These are phyloP conservation scores for Axinella damicornis DNA, from an alignment of 37 sponge, comb jelly and placozoan species.

Conservation along the genomic window DNA sequence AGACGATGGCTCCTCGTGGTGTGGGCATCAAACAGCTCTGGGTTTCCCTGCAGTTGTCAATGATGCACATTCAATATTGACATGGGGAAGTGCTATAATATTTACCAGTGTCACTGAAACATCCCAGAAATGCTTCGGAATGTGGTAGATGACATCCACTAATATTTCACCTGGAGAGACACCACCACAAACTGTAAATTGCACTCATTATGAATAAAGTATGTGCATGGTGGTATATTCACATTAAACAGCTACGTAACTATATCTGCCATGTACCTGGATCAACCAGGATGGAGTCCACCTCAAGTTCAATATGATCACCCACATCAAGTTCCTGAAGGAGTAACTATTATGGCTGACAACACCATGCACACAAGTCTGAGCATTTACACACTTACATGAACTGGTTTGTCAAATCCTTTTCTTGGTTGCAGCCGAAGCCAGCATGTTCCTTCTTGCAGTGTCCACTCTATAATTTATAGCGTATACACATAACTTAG, in stretches of 20 bases:
- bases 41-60: neutral
- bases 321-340: slow-evolving; percentile 32
- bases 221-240: no score
- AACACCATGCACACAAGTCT: neutral
- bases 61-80: neutral
- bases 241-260: no score
- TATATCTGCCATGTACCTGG: neutral
- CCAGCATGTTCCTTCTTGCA: slow-evolving; percentile 20
- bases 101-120: slow-evolving; percentile 2
- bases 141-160: neutral
- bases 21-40: slow-evolving; percentile 10
- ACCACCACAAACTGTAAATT: no score
- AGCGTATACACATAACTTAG: no score
- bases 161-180: no score
- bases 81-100: no score
- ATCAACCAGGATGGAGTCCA: neutral
- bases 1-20: neutral
- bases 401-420: neutral
- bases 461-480: neutral
- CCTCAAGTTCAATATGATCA: slow-evolving; percentile 31
- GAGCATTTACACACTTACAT: neutral
- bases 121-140: slow-evolving; percentile 12
- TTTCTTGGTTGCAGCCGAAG: neutral
- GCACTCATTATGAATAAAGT: no score
- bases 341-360: neutral